A percentile compares a stretch with the other conserved stretches of the same genome.
Evolutionary conservation across 2,888 invertebrate species (phyloP).

Genomic region (Limenitis camilla): DNA sequence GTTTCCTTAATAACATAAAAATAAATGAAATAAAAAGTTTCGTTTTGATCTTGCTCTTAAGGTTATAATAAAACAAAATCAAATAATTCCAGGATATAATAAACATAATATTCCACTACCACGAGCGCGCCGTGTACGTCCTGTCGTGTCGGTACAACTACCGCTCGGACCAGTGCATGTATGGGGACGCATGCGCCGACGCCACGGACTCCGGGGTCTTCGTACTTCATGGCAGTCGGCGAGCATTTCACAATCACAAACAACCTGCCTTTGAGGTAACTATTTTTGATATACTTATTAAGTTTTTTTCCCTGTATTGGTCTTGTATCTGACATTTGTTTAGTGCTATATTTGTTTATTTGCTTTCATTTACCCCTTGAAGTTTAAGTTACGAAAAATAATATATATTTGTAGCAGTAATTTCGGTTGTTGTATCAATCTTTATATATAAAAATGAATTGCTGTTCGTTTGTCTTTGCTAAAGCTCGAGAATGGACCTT

Average conservation of each 20-base stretch:
- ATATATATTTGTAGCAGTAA: too few relatives aligned
- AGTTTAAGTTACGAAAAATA: too few relatives aligned
- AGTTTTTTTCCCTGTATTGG: neutral
- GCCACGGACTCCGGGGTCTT: slow-evolving; percentile 84
- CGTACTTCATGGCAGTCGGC: slow-evolving; percentile 91
- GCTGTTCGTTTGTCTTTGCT: too few relatives aligned
- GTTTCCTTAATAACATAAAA: too few relatives aligned
- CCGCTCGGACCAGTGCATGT: slow-evolving; percentile 97
- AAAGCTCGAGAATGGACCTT: too few relatives aligned
- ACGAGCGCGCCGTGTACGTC: slow-evolving; percentile 83
- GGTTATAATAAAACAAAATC: neutral
- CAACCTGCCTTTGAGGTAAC: slow-evolving; percentile 86
- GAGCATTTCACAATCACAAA: slow-evolving; percentile 88
- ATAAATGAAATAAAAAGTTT: neutral
- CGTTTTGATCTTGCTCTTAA: neutral
- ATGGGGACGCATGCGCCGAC: slow-evolving; percentile 88
- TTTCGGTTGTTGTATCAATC: too few relatives aligned
- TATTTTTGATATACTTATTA: neutral
- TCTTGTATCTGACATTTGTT: neutral
- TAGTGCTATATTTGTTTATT: neutral
- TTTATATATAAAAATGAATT: too few relatives aligned
- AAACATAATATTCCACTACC: slow-evolving; percentile 90
- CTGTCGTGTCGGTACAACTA: slow-evolving; percentile 93
- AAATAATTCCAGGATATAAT: slow-evolving; percentile 85
- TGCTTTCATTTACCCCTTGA: too few relatives aligned